Evolutionary conservation across 2,797 vertebrate species (phyloP), one percentile per base, ranked within the genome.

Genomic region (Sebastes alutus): DNA sequence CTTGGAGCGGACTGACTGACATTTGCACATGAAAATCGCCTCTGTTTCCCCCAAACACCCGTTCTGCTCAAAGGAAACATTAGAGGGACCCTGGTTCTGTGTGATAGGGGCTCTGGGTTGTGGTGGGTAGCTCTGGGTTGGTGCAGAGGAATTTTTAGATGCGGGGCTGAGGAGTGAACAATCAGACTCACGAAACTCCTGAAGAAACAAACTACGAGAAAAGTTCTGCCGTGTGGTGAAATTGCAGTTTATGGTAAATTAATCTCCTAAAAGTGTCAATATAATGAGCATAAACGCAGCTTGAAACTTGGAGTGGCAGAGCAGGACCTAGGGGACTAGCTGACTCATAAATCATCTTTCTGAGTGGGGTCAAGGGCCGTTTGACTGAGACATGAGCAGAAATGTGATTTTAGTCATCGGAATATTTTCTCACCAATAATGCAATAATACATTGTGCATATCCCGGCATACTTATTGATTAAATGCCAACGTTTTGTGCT

Each of bases 11-110:
- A 96, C 92, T 95, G 95, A 96, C 93, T 96, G 96, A 96, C 96
- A 96, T 96, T 96, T 96, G 95, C 96, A 96, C 95, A 96, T 96
- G 96, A 96, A 96, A 96, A 96, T 96, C 92, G 81, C 83, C 89
- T 93, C 91, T 87, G 89, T 93, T 93, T 89, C 85, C 92, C 91
- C 92, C 87, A 94, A 95, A 95, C 94, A 95, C 89, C 86, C 75
- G 77, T 93, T 89, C 82, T 90, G 92, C 93, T 95, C 90, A 94
- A 92, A 90, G 89, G 93, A 94, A 95, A 95, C 95, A 95, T 89
- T 71, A 56, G 84, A 89, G 87, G 87, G 90, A 93, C 89, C 90
- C 66, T 63, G 77, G 76, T 62, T 83, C 64, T 81, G 75, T 76
- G 86, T 54, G 75, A 75, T 29, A 69, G 78, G 33, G 72, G 66